Evolutionary conservation across 2,888 invertebrate genomes (phyloP).

Genomic region (Hypomecis punctinalis): DNA sequence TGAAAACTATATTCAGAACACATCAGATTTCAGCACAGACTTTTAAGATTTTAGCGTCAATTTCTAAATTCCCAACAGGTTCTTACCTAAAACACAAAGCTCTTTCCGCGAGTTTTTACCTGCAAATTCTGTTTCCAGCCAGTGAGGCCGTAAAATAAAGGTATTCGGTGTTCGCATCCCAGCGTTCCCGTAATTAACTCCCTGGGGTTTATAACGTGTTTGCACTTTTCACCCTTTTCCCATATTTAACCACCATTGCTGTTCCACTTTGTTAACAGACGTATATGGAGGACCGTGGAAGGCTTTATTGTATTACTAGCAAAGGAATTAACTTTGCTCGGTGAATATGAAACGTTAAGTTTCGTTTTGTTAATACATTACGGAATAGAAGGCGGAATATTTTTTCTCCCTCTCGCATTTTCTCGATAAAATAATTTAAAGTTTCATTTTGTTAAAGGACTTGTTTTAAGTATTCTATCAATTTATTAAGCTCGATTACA

Average conservation of each 20-base stretch:
- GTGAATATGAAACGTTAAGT: not conserved
- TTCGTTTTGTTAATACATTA: too few species aligned
- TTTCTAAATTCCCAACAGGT: not conserved
- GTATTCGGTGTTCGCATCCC: constrained; percentile 30
- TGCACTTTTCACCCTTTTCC: constrained; percentile 37
- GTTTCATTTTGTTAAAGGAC: too few species aligned
- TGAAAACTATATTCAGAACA: too few species aligned
- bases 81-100: not conserved
- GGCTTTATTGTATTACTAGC: constrained; percentile 14
- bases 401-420: too few species aligned
- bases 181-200: constrained; percentile 36
- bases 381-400: too few species aligned
- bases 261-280: constrained; percentile 32
- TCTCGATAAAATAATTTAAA: too few species aligned
- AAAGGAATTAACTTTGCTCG: constrained; percentile 17
- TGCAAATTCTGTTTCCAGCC: constrained; percentile 11
- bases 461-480: too few species aligned
- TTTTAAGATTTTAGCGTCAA: too few species aligned
- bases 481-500: too few species aligned
- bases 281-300: constrained; percentile 29
- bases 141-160: constrained; percentile 31
- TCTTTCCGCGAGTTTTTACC: not conserved
- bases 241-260: constrained; percentile 29
- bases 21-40: too few species aligned
- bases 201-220: constrained; percentile 37